These are phyloP conservation scores for Diplosoma virens DNA, from an alignment of 23 tunicate species.

Conservation along the genomic window DNA sequence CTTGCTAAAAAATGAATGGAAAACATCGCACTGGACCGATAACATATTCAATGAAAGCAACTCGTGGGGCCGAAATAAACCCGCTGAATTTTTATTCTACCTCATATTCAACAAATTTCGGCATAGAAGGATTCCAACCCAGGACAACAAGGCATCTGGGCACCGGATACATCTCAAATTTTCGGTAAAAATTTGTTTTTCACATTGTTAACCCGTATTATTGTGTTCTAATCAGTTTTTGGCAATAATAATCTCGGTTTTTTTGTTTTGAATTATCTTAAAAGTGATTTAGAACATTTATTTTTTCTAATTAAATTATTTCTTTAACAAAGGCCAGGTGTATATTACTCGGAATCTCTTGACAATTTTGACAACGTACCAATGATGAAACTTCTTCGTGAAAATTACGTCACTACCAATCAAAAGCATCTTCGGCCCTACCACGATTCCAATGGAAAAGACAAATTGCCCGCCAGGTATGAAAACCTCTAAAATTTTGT, in stretches of 20 bases:
- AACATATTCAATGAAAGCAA: constrained; percentile 35
- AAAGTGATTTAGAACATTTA: neutral
- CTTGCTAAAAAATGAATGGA: too few relatives aligned
- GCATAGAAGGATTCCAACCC: constrained; percentile 48
- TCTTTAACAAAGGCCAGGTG: constrained; percentile 42
- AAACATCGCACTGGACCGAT: constrained; percentile 74
- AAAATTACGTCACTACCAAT: constrained; percentile 50
- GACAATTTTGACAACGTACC: constrained; percentile 46
- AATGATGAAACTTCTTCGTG: constrained; percentile 37
- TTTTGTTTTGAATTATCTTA: neutral
- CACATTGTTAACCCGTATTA: neutral
- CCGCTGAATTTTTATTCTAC: constrained; percentile 60
- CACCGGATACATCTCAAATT: constrained; percentile 80
- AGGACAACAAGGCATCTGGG: constrained; percentile 40
- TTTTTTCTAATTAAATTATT: neutral
- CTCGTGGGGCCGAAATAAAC: constrained; percentile 45
- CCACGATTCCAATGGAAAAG: constrained; percentile 58
- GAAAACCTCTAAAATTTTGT: neutral
- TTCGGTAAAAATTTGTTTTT: constrained; percentile 71
- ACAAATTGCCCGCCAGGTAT: constrained; percentile 33
- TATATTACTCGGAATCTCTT: constrained; percentile 29
- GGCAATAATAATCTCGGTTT: too few relatives aligned
- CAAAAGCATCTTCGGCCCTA: constrained; percentile 27
- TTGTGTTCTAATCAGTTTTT: too few relatives aligned
- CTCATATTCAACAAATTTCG: constrained; percentile 53